Percentiles rank a stretch among this genome's conserved stretches.
These are phyloP conservation scores for Melanargia galathea DNA, from an alignment of 2,888 invertebrate genomes.

Conservation along the genomic window DNA sequence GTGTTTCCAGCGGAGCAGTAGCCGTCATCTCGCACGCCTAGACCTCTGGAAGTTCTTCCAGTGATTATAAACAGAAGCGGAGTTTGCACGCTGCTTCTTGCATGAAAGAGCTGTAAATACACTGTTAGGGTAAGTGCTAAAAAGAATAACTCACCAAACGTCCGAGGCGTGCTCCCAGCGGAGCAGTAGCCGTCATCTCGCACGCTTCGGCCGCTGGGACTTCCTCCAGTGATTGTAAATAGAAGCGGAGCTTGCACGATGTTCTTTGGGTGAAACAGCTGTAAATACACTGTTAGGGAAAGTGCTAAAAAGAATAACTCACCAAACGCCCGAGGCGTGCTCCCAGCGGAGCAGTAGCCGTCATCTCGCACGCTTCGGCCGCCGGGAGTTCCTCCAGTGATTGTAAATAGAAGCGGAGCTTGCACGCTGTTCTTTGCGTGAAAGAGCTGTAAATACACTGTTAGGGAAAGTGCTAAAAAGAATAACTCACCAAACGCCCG, in stretches of 20 bases:
- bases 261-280: conserved; percentile 58
- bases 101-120: neutral
- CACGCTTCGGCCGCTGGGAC: too few species aligned
- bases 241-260: conserved; percentile 72
- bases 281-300: neutral
- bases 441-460: neutral
- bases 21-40: too few species aligned
- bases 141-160: conserved; percentile 74
- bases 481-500: conserved; percentile 81
- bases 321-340: conserved; percentile 79
- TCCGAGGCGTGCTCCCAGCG: conserved; percentile 85
- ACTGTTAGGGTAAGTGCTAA: neutral
- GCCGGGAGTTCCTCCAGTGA: conserved; percentile 58
- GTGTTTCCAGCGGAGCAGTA: conserved; percentile 86
- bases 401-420: conserved; percentile 68
- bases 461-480: neutral
- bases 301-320: too few species aligned
- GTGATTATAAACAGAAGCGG: conserved; percentile 64
- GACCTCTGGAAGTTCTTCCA: conserved; percentile 66
- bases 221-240: conserved; percentile 62
- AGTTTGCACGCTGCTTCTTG: conserved; percentile 74
- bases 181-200: conserved; percentile 87
- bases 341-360: conserved; percentile 86
- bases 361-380: too few species aligned
- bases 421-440: conserved; percentile 69